These are phyloP conservation scores for Sander lucioperca DNA, from an alignment of 2,113 vertebrate genomes.

Conservation along the genomic window DNA sequence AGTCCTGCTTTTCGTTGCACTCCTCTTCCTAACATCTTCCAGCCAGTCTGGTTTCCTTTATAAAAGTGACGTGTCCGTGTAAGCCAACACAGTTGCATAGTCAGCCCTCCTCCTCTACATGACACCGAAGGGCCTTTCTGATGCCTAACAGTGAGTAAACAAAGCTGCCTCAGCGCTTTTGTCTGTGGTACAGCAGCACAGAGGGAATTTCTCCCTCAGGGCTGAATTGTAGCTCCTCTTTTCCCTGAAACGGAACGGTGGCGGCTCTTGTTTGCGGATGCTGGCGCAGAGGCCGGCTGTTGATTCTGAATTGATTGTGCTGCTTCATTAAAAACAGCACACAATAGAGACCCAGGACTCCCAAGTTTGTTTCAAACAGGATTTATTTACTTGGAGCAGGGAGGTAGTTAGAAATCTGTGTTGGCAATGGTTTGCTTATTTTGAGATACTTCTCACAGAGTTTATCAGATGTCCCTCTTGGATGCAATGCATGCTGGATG, in stretches of 20 bases:
- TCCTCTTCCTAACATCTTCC: constrained; percentile 35
- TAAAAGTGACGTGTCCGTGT: constrained; percentile 48
- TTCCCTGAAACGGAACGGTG: constrained; percentile 24
- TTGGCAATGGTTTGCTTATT: not conserved
- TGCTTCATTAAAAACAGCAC: constrained; percentile 43
- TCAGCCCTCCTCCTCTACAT: constrained; percentile 29
- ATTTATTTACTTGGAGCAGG: constrained; percentile 2
- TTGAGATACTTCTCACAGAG: not conserved
- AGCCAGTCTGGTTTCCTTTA: constrained; percentile 32
- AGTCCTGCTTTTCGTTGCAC: not conserved
- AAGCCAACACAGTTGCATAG: constrained; percentile 35
- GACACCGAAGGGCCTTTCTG: constrained; percentile 42
- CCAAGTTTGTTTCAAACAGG: not conserved
- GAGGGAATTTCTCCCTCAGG: constrained; percentile 52
- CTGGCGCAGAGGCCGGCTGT: constrained; percentile 4
- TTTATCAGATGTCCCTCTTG: no score
- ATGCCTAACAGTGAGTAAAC: constrained; percentile 65
- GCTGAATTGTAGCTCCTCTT: constrained; percentile 23
- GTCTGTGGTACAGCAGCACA: constrained; percentile 36
- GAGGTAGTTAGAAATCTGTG: not conserved
- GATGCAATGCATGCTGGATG: no score
- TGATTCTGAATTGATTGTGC: constrained; percentile 30
- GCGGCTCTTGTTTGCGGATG: constrained; percentile 40
- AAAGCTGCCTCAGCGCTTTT: constrained; percentile 70
- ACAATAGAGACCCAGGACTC: not conserved